Evolutionary conservation across 2,797 vertebrate genomes (phyloP).

Genomic region (Sebastes hopkinsi): DNA sequence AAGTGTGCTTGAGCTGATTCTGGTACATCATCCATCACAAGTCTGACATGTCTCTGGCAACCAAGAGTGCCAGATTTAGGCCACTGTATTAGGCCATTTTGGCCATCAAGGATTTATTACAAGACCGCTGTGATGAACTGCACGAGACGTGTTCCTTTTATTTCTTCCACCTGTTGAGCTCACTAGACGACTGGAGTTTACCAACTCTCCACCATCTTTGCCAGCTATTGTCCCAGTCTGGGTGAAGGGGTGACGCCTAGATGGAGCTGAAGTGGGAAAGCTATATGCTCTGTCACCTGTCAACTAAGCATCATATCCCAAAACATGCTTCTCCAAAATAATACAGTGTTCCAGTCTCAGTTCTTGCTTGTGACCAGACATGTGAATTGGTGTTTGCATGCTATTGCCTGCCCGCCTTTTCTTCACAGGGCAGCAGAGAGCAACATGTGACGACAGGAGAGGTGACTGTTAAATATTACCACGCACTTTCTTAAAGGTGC

Average conservation of each 20-base stretch:
- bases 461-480: neutral
- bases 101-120: neutral
- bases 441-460: neutral
- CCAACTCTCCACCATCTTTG: neutral
- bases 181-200: neutral
- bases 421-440: neutral
- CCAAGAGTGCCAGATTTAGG: neutral
- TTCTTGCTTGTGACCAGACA: neutral
- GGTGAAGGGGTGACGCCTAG: neutral
- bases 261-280: neutral
- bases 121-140: neutral
- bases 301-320: neutral
- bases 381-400: neutral
- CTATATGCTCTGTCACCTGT: neutral
- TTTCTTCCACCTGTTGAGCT: neutral
- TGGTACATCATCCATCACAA: neutral
- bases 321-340: neutral
- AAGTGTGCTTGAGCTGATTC: neutral
- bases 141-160: neutral
- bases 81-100: neutral
- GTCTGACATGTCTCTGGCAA: neutral
- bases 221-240: neutral
- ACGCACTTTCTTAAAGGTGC: neutral
- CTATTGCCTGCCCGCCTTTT: rapidly evolving
- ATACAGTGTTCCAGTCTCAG: neutral